Percentiles rank a stretch among this genome's conserved stretches.
These are phyloP conservation scores for Platycheirus rosarum DNA, from an alignment of 2,888 invertebrate genomes.

Conservation along the genomic window DNA sequence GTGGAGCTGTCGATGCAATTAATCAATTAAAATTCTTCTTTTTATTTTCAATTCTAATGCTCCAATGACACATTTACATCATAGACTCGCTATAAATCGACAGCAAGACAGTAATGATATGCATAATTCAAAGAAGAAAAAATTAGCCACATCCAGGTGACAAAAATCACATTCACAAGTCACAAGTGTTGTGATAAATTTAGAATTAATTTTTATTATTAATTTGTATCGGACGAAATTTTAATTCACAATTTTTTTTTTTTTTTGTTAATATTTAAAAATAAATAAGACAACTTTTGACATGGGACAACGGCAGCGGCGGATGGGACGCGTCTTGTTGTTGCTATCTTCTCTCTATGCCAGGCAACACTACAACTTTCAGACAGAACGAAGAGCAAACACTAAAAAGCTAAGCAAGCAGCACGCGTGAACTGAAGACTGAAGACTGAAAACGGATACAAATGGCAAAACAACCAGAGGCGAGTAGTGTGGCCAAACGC, in stretches of 20 bases:
- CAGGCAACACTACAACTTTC: conserved; percentile 17
- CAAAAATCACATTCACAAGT: background rate
- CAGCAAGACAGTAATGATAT: conserved; percentile 42
- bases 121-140: conserved; percentile 22
- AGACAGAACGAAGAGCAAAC: conserved; percentile 42
- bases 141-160: background rate
- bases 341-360: conserved; percentile 21
- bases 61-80: conserved; percentile 42
- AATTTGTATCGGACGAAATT: conserved; percentile 41
- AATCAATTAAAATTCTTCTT: conserved; percentile 48
- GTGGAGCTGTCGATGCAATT: conserved; percentile 38
- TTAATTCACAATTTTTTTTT: conserved; percentile 35
- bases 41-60: background rate
- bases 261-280: conserved; percentile 43
- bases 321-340: conserved; percentile 1
- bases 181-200: conserved; percentile 12
- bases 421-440: conserved; percentile 61
- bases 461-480: conserved; percentile 34
- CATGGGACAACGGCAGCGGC: conserved; percentile 47
- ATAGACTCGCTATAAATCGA: conserved; percentile 5
- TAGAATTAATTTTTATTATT: conserved; percentile 35
- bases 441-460: conserved; percentile 41
- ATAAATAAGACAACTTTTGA: conserved; percentile 63
- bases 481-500: conserved; percentile 48
- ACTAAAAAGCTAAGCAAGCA: conserved; percentile 41